Evolutionary conservation across 2,797 vertebrate genomes (phyloP), one percentile per base, ranked within the genome.

Genomic region (Perodicticus potto): DNA sequence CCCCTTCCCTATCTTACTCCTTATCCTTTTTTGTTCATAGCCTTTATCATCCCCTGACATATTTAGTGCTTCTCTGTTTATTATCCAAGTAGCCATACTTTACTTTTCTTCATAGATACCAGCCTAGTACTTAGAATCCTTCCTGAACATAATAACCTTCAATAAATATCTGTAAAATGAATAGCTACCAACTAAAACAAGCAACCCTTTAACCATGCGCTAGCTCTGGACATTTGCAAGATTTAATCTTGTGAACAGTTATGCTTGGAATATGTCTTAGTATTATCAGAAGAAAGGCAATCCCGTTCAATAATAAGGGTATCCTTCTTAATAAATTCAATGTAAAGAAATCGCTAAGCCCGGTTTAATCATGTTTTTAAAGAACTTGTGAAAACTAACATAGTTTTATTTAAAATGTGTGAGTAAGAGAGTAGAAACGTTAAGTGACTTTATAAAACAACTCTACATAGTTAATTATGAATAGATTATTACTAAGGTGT

Each of bases 401-500:
- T 0, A 73, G 40, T 77, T 85, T 20, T 27, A 63, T 89, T 63
- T 85, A 34, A 92, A 90, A 67, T 37, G 1, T 78, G 1, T 70
- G 49, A 78, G n/a, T 37, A 80, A 74, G 83, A 76, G 16, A 72
- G 5, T 40, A 45, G 37, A 65, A 89, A 69, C 70, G 25, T 72
- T 78, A 95, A 83, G n/a, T 86, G 80, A 92, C 40, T 88, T 78
- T 73, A 94, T 17, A 10, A 40, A 93, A 73, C 92, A 93, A 63
- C 20, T 40, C 20, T 61, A 45, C 23, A 70, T 22, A 40, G 27
- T 88, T 90, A 87, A 72, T 76, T 83, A 67, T 57, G 67, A 83
- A 78, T 32, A 77, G 43, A 49, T 27, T 87, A 40, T 73, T 78
- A 89, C 20, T 61, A 27, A 93, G 34, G 59, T 84, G 85, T 86